phyloP scores from a whole-genome alignment of 1,140 invertebrate genomes.

The Lucilia sericata region DNA sequence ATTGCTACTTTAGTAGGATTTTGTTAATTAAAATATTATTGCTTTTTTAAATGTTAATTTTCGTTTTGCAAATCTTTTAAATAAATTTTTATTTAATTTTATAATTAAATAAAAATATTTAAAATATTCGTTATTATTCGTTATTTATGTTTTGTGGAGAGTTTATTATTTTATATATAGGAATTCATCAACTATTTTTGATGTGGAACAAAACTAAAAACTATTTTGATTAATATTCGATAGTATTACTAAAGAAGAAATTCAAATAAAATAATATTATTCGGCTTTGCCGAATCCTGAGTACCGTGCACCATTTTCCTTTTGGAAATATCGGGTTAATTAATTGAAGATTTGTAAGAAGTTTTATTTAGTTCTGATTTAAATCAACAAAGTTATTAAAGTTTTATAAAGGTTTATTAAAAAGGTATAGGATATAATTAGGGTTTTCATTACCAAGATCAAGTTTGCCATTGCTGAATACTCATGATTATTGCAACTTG shows the following conservation, averaged over 20 bases:
- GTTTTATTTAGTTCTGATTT: too few species aligned
- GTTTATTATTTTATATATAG: conserved; percentile 4
- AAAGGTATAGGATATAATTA: too few species aligned
- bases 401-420: too few species aligned
- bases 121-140: not conserved
- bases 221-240: conserved; percentile 38
- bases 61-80: not conserved
- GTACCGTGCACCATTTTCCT: too few species aligned
- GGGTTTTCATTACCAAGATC: too few species aligned
- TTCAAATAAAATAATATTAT: too few species aligned
- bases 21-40: not conserved
- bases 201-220: conserved; percentile 32
- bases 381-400: too few species aligned
- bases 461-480: too few species aligned
- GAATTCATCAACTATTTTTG: not conserved
- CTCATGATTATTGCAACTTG: too few species aligned
- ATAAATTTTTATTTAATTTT: conserved; percentile 28
- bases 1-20: not conserved
- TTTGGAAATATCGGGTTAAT: too few species aligned
- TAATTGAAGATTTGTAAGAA: too few species aligned
- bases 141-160: not conserved
- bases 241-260: not conserved
- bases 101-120: conserved; percentile 29
- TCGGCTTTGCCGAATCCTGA: too few species aligned
- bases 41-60: not conserved